Conservation (phyloP, 2,888 invertebrate genomes). For the Drosophila pseudotakahashii region DNA sequence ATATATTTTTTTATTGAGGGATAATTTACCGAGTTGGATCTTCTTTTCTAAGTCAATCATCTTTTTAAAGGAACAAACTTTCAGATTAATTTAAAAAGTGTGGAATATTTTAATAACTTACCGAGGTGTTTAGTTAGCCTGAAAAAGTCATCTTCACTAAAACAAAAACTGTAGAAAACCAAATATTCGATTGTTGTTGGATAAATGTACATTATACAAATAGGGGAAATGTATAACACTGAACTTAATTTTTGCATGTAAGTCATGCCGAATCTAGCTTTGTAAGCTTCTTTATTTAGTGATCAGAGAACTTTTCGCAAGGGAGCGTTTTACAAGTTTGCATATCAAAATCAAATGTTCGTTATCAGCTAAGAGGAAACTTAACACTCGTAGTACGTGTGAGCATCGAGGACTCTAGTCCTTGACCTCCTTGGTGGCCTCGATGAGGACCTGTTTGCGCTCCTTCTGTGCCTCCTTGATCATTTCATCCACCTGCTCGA, state of each 20-base stretch:
- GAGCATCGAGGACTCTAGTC: background rate
- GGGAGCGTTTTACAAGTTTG: slow-evolving; percentile 18
- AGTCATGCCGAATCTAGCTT: slow-evolving; percentile 50
- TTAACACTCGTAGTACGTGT: slow-evolving; percentile 42
- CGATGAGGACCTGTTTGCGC: slow-evolving; percentile 86
- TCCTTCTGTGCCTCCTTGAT: slow-evolving; percentile 86
- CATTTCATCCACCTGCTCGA: slow-evolving; percentile 86
- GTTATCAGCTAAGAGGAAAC: slow-evolving; percentile 46
- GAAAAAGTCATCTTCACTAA: background rate
- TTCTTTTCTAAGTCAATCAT: too few relatives aligned
- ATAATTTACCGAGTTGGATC: too few relatives aligned
- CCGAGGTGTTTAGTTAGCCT: background rate
- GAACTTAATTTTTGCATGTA: slow-evolving; percentile 20
- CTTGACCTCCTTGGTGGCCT: slow-evolving; percentile 85
- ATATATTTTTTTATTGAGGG: too few relatives aligned
- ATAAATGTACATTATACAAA: too few relatives aligned
- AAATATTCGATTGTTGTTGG: background rate
- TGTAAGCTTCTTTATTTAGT: slow-evolving; percentile 62
- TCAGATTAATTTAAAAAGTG: background rate
- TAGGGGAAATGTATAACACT: background rate
- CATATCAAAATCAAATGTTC: slow-evolving; percentile 22
- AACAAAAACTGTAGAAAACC: slow-evolving; percentile 1
- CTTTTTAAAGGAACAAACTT: too few relatives aligned
- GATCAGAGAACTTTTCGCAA: slow-evolving; percentile 1
- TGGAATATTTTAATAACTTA: background rate